phyloP scores from a whole-genome alignment of 2,888 invertebrate genomes.

The Pseudococcus jackbeardsleyi region DNA sequence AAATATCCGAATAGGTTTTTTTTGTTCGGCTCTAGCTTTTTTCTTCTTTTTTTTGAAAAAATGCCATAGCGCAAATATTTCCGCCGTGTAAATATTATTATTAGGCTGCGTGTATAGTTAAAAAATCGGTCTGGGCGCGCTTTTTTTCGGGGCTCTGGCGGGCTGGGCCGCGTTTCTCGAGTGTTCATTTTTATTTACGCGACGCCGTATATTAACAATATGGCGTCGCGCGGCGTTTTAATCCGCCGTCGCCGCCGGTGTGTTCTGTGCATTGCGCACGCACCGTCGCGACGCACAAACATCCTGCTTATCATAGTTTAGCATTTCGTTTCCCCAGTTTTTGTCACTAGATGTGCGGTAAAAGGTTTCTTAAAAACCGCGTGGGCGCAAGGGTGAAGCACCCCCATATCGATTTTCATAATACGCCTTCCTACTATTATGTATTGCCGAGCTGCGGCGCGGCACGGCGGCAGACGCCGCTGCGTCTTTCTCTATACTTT shows the following conservation, averaged over 20 bases:
- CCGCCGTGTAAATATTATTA: slow-evolving; percentile 60
- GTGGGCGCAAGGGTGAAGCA: slow-evolving; percentile 58
- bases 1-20: slow-evolving; percentile 59
- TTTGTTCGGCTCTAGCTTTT: not conserved
- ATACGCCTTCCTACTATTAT: slow-evolving; percentile 53
- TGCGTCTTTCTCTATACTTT: not conserved
- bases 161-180: not conserved
- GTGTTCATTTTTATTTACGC: slow-evolving; percentile 62
- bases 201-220: slow-evolving; percentile 59
- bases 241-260: slow-evolving; percentile 35
- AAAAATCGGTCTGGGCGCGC: not conserved
- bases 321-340: slow-evolving; percentile 60
- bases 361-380: slow-evolving; percentile 56
- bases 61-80: slow-evolving; percentile 60
- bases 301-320: slow-evolving; percentile 62
- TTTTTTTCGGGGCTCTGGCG: not conserved
- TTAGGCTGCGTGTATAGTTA: slow-evolving; percentile 53
- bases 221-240: slow-evolving; percentile 60
- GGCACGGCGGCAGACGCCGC: not conserved
- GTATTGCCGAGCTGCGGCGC: not conserved
- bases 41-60: slow-evolving; percentile 46
- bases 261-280: slow-evolving; percentile 31
- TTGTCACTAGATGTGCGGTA: slow-evolving; percentile 59
- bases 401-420: slow-evolving; percentile 62
- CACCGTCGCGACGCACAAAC: slow-evolving; percentile 50